A percentile compares a stretch with the other conserved stretches of the same genome.
Evolutionary conservation across 1,140 invertebrate species (phyloP).

Genomic region (Anastatus disparis): DNA sequence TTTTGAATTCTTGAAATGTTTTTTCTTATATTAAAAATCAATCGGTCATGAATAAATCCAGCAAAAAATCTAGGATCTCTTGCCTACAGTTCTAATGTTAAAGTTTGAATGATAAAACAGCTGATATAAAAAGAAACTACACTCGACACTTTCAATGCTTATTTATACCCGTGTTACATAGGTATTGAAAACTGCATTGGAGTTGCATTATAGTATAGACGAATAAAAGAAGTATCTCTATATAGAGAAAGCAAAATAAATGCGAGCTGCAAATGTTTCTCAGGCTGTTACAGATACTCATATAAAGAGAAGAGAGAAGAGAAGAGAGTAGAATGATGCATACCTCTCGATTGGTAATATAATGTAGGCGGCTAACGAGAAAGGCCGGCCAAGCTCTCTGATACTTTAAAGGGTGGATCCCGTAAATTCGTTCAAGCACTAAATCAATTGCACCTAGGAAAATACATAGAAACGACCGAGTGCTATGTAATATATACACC

Average conservation of each 20-base stretch:
- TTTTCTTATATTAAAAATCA: too few relatives aligned
- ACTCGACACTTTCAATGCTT: too few relatives aligned
- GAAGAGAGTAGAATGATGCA: conserved; percentile 61
- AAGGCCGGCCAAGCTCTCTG: conserved; percentile 46
- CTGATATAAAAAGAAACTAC: too few relatives aligned
- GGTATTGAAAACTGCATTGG: too few relatives aligned
- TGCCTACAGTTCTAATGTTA: too few relatives aligned
- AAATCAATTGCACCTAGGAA: conserved; percentile 49
- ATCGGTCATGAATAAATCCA: too few relatives aligned
- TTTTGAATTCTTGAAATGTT: too few relatives aligned
- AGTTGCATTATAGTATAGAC: too few relatives aligned
- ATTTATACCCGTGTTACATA: too few relatives aligned
- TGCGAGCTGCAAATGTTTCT: conserved; percentile 62
- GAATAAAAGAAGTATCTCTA: too few relatives aligned
- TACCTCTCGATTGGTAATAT: conserved; percentile 63
- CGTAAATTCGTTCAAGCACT: conserved; percentile 56
- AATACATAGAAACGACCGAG: conserved; percentile 30
- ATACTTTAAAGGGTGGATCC: conserved; percentile 53
- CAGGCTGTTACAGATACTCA: conserved; percentile 63
- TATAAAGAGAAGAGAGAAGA: conserved; percentile 51
- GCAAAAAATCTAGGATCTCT: too few relatives aligned
- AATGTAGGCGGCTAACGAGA: conserved; percentile 66
- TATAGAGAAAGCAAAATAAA: conserved; percentile 40
- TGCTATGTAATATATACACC: conserved; percentile 30
- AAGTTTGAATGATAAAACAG: too few relatives aligned